phyloP scores from a whole-genome alignment of 2,113 vertebrate species.

The human region GRCh38 chr2:36792001-36792500 shows the following conservation, averaged over 20 bases:
- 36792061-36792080: rapidly evolving
- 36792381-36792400: too few species aligned
- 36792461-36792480: neutral
- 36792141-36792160: neutral
- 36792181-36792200: neutral
- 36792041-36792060: neutral
- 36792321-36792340: neutral
- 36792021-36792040: neutral
- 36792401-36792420: neutral
- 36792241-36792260: neutral
- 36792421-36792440: neutral
- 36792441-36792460: neutral
- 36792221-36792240: neutral
- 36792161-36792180: neutral
- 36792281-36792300: neutral
- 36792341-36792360: neutral
- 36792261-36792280: neutral
- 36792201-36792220: neutral
- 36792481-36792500: rapidly evolving
- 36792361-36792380: neutral
- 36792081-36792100: neutral
- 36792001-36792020: neutral
- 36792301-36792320: neutral
- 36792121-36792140: neutral
- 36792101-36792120: neutral